A percentile compares a stretch with the other conserved stretches of the same genome.
Evolutionary conservation across 2,113 vertebrate species (phyloP).

Genomic region (Danio rerio): GRCz12tu NC_133182.1:26030501-26031000

Average conservation of each 20-base stretch:
- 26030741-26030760: not conserved
- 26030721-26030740: not conserved
- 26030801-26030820: not conserved
- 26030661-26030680: constrained; percentile 71
- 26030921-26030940: not conserved
- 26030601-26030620: constrained; percentile 76
- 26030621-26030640: constrained; percentile 70
- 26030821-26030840: not conserved
- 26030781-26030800: not conserved
- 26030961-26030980: not conserved
- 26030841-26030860: not conserved
- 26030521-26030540: constrained; percentile 72
- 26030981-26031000: constrained; percentile 70
- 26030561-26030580: constrained; percentile 71
- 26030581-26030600: constrained; percentile 74
- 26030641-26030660: constrained; percentile 78
- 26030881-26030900: not conserved
- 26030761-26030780: not conserved
- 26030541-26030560: constrained; percentile 76
- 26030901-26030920: not conserved
- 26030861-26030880: not conserved
- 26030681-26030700: not conserved
- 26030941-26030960: not conserved
- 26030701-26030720: not conserved
- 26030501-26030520: constrained; percentile 44